Evolutionary conservation across 2,797 vertebrate species (phyloP).

Genomic region (Prunella strophiata): DNA sequence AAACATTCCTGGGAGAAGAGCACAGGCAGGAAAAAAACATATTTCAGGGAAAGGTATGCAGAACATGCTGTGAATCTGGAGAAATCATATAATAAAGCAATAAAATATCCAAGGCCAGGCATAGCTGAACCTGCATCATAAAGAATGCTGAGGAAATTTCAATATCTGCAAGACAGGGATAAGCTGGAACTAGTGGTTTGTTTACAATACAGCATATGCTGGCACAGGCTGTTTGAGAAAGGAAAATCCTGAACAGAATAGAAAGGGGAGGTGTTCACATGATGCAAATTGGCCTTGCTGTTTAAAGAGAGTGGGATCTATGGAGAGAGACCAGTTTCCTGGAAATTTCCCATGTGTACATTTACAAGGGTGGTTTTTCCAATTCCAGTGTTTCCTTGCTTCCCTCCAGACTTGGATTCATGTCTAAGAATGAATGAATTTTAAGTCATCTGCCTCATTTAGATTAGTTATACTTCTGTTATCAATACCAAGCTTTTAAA

Average conservation of each 20-base stretch:
- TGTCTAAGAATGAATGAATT: not conserved
- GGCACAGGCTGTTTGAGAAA: not conserved
- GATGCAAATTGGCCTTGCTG: not conserved
- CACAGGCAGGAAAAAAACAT: not conserved
- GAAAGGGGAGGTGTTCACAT: not conserved
- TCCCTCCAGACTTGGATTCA: not conserved
- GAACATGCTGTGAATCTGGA: not conserved
- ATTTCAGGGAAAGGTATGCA: not conserved
- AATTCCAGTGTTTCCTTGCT: not conserved
- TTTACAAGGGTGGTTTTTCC: not conserved
- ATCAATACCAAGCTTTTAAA: not conserved
- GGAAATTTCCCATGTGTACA: not conserved
- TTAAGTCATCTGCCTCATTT: not conserved
- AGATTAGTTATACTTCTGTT: not conserved
- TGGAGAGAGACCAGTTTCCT: not conserved
- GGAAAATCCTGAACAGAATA: not conserved
- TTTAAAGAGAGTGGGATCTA: not conserved
- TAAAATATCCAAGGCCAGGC: not conserved
- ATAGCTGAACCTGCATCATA: not conserved
- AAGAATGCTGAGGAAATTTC: not conserved
- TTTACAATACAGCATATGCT: not conserved
- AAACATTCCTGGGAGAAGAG: not conserved
- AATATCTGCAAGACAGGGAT: not conserved
- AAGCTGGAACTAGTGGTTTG: not conserved
- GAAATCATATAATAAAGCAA: not conserved